These are phyloP conservation scores for Holotrichia oblita DNA, from an alignment of 1,140 invertebrate species.

Conservation along the genomic window DNA sequence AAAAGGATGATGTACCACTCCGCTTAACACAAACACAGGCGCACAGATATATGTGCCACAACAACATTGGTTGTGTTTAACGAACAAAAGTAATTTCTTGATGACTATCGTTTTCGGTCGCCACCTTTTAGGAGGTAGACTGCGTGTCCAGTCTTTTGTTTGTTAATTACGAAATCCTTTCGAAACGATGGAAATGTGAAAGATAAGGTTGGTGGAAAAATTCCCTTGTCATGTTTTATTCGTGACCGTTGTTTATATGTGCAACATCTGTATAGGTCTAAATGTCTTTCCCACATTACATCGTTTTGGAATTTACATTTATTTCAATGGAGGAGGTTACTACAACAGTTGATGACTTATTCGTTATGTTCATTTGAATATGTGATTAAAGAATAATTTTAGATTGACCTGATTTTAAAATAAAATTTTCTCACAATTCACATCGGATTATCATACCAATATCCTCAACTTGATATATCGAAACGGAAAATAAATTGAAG, in stretches of 20 bases:
- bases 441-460: too few relatives aligned
- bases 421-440: too few relatives aligned
- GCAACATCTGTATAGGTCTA: neutral
- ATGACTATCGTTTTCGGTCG: neutral
- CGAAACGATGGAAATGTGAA: neutral
- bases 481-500: too few relatives aligned
- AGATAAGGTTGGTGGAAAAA: constrained; percentile 5
- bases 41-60: neutral
- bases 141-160: constrained; percentile 19
- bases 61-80: neutral
- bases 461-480: too few relatives aligned
- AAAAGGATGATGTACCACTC: neutral
- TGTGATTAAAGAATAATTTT: too few relatives aligned
- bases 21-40: neutral
- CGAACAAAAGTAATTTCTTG: constrained; percentile 13
- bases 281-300: neutral
- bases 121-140: neutral
- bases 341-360: too few relatives aligned
- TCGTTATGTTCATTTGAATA: too few relatives aligned
- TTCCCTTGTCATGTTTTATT: constrained; percentile 12
- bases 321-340: too few relatives aligned
- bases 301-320: too few relatives aligned
- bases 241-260: neutral
- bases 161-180: neutral
- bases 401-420: too few relatives aligned